Evolutionary conservation across 2,113 vertebrate genomes (phyloP), one percentile per base, ranked within the genome.

Genomic region (Periophthalmus modestus): DNA sequence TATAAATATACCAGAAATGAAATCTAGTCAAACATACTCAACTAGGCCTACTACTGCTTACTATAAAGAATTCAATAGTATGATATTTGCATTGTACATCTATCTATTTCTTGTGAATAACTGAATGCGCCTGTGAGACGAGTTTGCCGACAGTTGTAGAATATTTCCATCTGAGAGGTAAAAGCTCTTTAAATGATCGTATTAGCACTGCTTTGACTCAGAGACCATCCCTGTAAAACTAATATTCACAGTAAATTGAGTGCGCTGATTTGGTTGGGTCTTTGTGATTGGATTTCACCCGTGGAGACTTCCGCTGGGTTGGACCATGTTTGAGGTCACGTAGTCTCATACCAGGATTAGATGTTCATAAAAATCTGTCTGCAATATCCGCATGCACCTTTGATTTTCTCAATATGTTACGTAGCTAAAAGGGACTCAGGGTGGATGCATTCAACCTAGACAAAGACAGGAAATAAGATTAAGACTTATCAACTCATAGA

Each of bases 231-330:
- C 34, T 43, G 62, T 43, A 65, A 65, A 65, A 65, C 62, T 65
- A 65, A 65, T 65, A 65, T 65, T 65, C 62, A 65, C 62, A 65
- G 62, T 65, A 65, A 65, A 65, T 65, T 65, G 16, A 65, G 62
- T 39, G 62, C 18, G n/a, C 34, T 21, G 34, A 65, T 65, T 65
- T 65, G 33, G 33, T 65, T 65, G 18, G 62, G 54, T 36, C 58
- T 77, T 36, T 69, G 43, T 66, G 68, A 81, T 43, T 52, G 46
- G 6, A 73, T 73, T 66, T 74, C 68, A 33, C 69, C 75, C 48
- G 48, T 16, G 54, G 34, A 72, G 19, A n/a, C 69, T 58, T 55
- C 68, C 34, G 65, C 34, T 72, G 15, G 62, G 33, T 34, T 6
- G 34, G 62, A 43, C 62, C 34, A 65, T 65, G 62, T 39, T 65